Percentiles rank a stretch among this genome's conserved stretches.
Conservation (phyloP, 2,888 invertebrate species). For the Dicyrtomina minuta region DNA sequence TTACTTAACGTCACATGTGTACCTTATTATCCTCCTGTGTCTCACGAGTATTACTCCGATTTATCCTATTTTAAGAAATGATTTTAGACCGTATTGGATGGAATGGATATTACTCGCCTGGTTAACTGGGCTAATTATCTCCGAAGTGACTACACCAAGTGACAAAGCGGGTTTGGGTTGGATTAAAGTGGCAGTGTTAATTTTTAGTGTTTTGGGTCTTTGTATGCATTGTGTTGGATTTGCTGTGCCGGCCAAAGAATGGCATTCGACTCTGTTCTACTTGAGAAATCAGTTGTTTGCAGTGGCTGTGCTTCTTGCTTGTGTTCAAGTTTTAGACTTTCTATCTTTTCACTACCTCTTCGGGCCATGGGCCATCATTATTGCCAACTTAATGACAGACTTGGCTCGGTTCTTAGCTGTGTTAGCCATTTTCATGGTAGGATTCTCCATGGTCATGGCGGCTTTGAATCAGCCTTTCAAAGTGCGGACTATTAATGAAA, state of each 20-base stretch:
- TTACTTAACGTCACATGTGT: constrained; percentile 96
- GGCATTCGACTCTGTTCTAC: constrained; percentile 87
- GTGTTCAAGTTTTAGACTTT: constrained; percentile 96
- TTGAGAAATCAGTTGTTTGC: constrained; percentile 96
- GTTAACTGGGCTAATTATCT: constrained; percentile 90
- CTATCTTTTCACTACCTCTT: constrained; percentile 98
- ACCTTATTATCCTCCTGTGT: constrained; percentile 89
- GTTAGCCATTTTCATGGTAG: constrained; percentile 94
- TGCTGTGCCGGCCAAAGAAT: constrained; percentile 62
- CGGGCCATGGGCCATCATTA: constrained; percentile 99
- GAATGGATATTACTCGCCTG: constrained; percentile 94
- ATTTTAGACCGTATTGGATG: constrained; percentile 87
- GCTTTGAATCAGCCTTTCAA: constrained; percentile 84
- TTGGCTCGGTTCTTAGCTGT: constrained; percentile 96
- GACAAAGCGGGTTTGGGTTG: constrained; percentile 96
- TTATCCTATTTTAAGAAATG: constrained; percentile 69
- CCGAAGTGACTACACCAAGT: constrained; percentile 96
- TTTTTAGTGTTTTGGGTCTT: constrained; percentile 87
- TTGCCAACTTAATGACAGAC: constrained; percentile 90
- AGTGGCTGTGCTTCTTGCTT: constrained; percentile 88
- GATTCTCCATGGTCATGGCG: constrained; percentile 96
- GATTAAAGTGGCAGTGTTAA: constrained; percentile 81
- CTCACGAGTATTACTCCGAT: constrained; percentile 86
- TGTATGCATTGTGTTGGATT: constrained; percentile 83
- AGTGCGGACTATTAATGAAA: constrained; percentile 30